Conservation (phyloP, 2,113 vertebrate genomes). For the Mastomys natalensis region DNA sequence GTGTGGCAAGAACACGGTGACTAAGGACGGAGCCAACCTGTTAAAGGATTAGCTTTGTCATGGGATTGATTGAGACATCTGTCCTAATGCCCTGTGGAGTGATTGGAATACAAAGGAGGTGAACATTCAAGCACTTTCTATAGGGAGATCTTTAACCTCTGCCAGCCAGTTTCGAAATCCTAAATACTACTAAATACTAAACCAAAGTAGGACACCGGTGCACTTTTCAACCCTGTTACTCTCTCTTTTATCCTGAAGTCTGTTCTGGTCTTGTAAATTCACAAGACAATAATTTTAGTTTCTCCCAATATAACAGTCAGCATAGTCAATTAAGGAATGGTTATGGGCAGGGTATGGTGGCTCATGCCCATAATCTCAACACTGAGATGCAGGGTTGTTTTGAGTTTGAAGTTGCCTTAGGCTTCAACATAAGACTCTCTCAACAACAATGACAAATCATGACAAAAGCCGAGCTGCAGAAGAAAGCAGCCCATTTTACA, state of each 20-base stretch:
- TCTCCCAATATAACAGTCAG: slow-evolving; percentile 73
- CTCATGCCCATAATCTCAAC: not conserved
- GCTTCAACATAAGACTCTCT: not conserved
- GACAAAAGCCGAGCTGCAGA: not conserved
- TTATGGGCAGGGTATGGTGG: too few relatives aligned
- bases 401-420: not conserved
- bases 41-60: not conserved
- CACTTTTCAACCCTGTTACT: slow-evolving; percentile 47
- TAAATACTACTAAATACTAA: not conserved
- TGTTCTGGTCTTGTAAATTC: slow-evolving; percentile 75
- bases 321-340: slow-evolving; percentile 76
- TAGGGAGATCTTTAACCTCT: not conserved
- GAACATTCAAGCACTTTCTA: slow-evolving; percentile 49
- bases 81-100: slow-evolving; percentile 67
- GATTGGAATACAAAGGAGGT: slow-evolving; percentile 49
- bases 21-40: not conserved
- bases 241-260: slow-evolving; percentile 67
- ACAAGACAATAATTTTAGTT: slow-evolving; percentile 74
- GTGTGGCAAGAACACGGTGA: not conserved
- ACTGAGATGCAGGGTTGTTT: not conserved
- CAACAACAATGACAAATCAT: not conserved
- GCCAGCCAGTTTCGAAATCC: slow-evolving; percentile 26
- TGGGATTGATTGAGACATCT: slow-evolving; percentile 61
- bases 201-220: slow-evolving; percentile 57
- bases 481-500: slow-evolving; percentile 80